phyloP scores from a whole-genome alignment of 2,888 invertebrate species.

The Temnothorax rugatulus region DNA sequence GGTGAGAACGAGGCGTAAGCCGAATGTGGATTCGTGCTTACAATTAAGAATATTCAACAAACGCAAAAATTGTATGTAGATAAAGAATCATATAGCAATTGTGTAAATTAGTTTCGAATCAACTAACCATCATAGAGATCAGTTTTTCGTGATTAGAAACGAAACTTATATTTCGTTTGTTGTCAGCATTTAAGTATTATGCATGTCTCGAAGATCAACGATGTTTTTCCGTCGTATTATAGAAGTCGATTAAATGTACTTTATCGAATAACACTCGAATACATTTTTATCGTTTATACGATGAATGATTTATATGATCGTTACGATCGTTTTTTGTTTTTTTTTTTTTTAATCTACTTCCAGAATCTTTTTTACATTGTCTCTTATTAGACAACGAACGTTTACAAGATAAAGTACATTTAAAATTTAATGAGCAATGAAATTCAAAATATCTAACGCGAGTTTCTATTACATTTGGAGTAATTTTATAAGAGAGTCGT shows the following conservation, averaged over 20 bases:
- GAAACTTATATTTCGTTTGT: conserved; percentile 24
- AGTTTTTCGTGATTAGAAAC: not conserved
- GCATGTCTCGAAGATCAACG: conserved; percentile 35
- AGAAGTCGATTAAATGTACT: conserved; percentile 22
- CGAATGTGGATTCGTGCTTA: conserved; percentile 9
- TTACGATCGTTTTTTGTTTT: not conserved
- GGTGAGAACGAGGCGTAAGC: conserved; percentile 85
- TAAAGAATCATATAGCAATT: conserved; percentile 27
- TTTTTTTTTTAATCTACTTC: conserved; percentile 5
- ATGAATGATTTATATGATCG: not conserved
- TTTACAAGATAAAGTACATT: conserved; percentile 39
- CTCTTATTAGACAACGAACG: conserved; percentile 3
- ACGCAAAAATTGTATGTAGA: conserved; percentile 36
- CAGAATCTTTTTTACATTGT: not conserved
- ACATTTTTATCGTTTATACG: not conserved
- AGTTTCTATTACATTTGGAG: conserved; percentile 44
- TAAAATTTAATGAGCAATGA: conserved; percentile 46
- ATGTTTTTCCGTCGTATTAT: not conserved
- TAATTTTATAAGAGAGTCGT: conserved; percentile 38
- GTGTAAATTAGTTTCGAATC: conserved; percentile 41
- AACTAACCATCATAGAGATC: conserved; percentile 19
- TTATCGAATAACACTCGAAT: conserved; percentile 33
- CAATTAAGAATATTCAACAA: conserved; percentile 16
- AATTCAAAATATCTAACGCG: conserved; percentile 40
- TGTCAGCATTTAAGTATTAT: conserved; percentile 44